Evolutionary conservation across 2,113 vertebrate genomes (phyloP), one percentile per base, ranked within the genome.

Genomic region (Cyanocitta stelleri): DNA sequence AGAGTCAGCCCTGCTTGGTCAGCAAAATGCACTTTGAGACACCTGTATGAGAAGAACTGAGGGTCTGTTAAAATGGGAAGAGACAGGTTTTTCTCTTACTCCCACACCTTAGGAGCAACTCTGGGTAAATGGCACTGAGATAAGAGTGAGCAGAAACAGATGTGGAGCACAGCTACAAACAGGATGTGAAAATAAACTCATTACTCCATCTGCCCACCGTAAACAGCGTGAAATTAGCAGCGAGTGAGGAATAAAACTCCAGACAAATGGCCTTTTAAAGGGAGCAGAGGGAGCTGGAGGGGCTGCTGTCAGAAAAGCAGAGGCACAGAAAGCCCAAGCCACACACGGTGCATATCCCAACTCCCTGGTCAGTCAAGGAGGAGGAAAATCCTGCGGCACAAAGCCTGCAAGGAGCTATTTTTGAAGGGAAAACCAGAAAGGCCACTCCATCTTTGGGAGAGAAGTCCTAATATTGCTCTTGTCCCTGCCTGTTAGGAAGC

Each of bases 101-200:
- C 41, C 44, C 17, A 6, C 59, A 58, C n/a, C 4, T 62, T 9
- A 41, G 55, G 48, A 71, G n/a, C 17, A 56, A 39, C 64, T 82
- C 78, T 13, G 35, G 68, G 55, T 49, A 52, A 83, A 46, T 59
- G 62, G 58, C 93, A 69, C 52, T 9, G 86, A 95, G 90, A 64
- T 85, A 67, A 82, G 90, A 61, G n/a, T 69, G 80, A 93, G 81
- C 73, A 85, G 90, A 93, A 93, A 64, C 95, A 94, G 93, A 80
- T 93, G 92, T 81, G 93, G 41, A 69, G 84, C 71, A 39, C 10
- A 27, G 81, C 93, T 75, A 76, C 91, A 37, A 89, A 93, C 93
- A 87, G 88, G 95, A 96, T 92, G 90, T 22, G 95, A 95, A 94
- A 97, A 96, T 93, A 96, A 96, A 94, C 93, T 94, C 92, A 68